These are phyloP conservation scores for Umimayanthus kanabou DNA, from an alignment of 92 coral and sea anemone genomes.

Conservation along the genomic window DNA sequence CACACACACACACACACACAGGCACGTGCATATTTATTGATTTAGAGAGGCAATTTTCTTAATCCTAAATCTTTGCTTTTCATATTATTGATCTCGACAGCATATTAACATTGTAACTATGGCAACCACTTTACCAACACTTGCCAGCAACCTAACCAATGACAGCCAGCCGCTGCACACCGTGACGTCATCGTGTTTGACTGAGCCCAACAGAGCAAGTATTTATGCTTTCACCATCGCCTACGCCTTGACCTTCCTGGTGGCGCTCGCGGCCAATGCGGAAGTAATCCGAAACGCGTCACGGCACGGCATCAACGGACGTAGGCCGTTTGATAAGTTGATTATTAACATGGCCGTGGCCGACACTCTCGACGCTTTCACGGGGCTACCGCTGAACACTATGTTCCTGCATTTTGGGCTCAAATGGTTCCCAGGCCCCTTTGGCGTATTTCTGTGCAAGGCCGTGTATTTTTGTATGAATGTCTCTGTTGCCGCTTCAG, in stretches of 20 bases:
- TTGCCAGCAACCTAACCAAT: conserved; percentile 7
- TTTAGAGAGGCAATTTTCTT: too few species aligned
- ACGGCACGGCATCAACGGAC: conserved; percentile 7
- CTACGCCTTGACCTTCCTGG: neutral
- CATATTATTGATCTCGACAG: neutral
- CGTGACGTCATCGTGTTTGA: conserved; percentile 20
- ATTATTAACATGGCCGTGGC: conserved; percentile 39
- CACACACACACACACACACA: neutral
- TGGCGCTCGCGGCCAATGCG: conserved; percentile 23
- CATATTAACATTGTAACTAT: neutral
- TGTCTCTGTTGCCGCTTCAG: conserved; percentile 24
- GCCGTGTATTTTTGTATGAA: conserved; percentile 36
- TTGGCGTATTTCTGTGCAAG: conserved; percentile 32
- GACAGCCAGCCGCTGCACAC: neutral
- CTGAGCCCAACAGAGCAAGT: neutral
- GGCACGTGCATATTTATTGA: too few species aligned
- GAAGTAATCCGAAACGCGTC: conserved; percentile 22
- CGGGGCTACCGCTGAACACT: conserved; percentile 43
- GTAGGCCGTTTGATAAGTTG: conserved; percentile 32
- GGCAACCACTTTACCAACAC: neutral
- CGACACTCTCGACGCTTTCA: conserved; percentile 28
- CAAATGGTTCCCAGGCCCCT: conserved; percentile 24
- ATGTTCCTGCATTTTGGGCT: neutral
- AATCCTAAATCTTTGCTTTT: neutral
- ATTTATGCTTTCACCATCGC: conserved; percentile 12